These are phyloP conservation scores for Erethizon dorsatum DNA, from an alignment of 2,797 vertebrate genomes.

Conservation along the genomic window DNA sequence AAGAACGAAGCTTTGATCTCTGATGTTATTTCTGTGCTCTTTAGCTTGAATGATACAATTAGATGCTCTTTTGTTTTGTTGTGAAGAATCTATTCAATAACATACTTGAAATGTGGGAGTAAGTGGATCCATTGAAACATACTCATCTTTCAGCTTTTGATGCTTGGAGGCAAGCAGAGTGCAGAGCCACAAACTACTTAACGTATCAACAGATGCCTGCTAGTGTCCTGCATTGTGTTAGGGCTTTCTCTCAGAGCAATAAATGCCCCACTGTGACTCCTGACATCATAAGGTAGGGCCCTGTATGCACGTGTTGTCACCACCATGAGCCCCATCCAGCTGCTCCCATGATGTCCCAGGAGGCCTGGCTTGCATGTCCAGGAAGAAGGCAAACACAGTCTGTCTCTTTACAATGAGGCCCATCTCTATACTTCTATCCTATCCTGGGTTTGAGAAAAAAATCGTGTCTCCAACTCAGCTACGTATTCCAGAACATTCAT, in stretches of 20 bases:
- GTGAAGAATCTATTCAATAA: conserved; percentile 54
- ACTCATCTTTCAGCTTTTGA: background rate
- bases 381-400: background rate
- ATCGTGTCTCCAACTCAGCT: background rate
- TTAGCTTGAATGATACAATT: background rate
- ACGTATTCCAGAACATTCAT: background rate
- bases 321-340: accelerated
- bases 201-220: background rate
- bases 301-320: accelerated
- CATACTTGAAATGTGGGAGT: background rate
- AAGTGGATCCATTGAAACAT: conserved; percentile 50
- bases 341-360: accelerated
- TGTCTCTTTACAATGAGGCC: background rate
- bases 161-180: background rate
- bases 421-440: background rate
- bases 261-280: accelerated
- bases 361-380: too few species aligned
- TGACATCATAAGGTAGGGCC: background rate
- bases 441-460: background rate
- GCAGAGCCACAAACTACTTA: background rate
- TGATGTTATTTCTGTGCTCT: conserved; percentile 22
- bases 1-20: conserved; percentile 71
- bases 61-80: conserved; percentile 51
- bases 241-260: accelerated
- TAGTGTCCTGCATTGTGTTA: background rate